Conservation (phyloP, 2,113 vertebrate species). For the Anarrhichthys ocellatus region DNA sequence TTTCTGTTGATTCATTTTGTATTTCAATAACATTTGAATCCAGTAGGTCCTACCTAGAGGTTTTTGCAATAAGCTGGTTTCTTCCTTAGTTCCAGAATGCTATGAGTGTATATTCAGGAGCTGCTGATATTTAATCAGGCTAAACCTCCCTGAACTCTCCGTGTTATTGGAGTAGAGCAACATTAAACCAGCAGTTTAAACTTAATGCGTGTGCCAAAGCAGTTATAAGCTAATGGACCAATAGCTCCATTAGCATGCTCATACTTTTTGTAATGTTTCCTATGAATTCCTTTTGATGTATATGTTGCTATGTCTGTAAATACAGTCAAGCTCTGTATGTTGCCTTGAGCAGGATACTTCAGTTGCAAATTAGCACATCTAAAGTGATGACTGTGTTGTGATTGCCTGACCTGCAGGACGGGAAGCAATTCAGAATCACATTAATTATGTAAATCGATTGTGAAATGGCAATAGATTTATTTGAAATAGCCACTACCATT, state of each 20-base stretch:
- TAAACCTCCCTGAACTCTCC: not conserved
- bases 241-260: not conserved
- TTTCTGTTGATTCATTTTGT: not conserved
- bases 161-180: not conserved
- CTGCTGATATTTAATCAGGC: not conserved
- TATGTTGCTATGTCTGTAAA: constrained; percentile 10
- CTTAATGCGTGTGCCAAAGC: not conserved
- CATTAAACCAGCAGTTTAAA: not conserved
- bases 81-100: not conserved
- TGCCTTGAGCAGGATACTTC: not conserved
- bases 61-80: not conserved
- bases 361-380: constrained; percentile 11
- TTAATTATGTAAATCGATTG: constrained; percentile 41
- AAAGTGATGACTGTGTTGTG: not conserved
- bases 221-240: constrained; percentile 6
- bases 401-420: constrained; percentile 13
- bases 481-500: constrained; percentile 5
- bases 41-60: too few species aligned
- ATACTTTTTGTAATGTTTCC: not conserved
- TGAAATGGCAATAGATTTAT: constrained; percentile 19
- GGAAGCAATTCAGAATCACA: constrained; percentile 19
- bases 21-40: not conserved
- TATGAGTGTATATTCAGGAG: not conserved
- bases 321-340: not conserved
- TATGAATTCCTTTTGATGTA: not conserved